Evolutionary conservation across 2,888 invertebrate species (phyloP), one percentile per base, ranked within the genome.

Genomic region (Trissoscelio sp.): DNA sequence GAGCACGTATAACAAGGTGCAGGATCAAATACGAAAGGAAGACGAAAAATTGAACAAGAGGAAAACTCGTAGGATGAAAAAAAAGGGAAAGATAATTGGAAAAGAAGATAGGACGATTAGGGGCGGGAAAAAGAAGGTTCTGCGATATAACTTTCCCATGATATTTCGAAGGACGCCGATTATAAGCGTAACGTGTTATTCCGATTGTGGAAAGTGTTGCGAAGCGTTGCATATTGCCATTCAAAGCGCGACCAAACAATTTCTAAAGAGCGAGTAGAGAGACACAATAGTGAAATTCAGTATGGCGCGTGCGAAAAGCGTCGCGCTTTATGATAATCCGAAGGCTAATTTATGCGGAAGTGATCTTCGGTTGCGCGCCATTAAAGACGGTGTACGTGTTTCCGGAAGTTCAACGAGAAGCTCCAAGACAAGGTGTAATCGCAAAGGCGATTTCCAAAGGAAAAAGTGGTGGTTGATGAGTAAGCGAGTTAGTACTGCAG

Each of bases 301-400:
- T 31, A 57, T 24, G 58, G 34, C 77, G 42, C 57, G 78, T 78
- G 69, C 70, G 78, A 78, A 78, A 70, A 64, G 55, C 51, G 31
- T 42, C 67, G 58, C 58, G 34, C 69, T 53, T 57, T 67, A 62
- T 62, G 51, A 53, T 78, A 78, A 78, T 70, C 46, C 78, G 34
- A 24, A 46, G 46, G 70, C 37, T 77, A 69, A 77, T 77, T 77
- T 69, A 77, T 77, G 60, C 77, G 77, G 77, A 77, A 77, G 62
- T 46, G 53, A 69, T 69, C 58, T 44, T 58, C 31, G 28, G 20
- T 28, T 46, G 46, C 24, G 24, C 55, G 24, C 16, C 22, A 34
- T 55, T 55, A 64, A 44, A 20, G 55, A 3, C 44, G 34, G 6
- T 3, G 39, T 64, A 53, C 46, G 57, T 28, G 53, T 60, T 57